These are phyloP conservation scores for Acanthaster planci DNA, from an alignment of 35 echinoderm and acorn worm species.

Conservation along the genomic window DNA sequence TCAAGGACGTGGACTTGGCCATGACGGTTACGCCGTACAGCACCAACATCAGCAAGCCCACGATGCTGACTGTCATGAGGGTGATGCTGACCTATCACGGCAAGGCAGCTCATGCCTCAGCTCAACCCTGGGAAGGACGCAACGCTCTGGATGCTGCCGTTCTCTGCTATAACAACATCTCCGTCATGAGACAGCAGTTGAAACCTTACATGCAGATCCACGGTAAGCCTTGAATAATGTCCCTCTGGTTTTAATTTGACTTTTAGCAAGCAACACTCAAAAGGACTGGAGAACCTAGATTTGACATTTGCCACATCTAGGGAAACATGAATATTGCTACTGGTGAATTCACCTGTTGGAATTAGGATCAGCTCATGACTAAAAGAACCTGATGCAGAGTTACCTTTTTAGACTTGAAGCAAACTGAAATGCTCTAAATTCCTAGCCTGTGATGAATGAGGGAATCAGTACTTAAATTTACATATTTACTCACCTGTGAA, in stretches of 20 bases:
- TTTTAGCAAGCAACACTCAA: neutral
- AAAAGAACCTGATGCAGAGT: too few relatives aligned
- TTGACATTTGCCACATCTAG: too few relatives aligned
- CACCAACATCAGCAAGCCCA: conserved; percentile 53
- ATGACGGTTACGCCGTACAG: conserved; percentile 55
- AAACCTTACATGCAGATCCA: conserved; percentile 80
- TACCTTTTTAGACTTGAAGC: too few relatives aligned
- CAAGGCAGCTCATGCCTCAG: conserved; percentile 64
- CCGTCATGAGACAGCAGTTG: conserved; percentile 62
- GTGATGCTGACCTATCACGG: conserved; percentile 8
- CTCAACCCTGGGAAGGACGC: conserved; percentile 73
- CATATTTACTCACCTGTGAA: too few relatives aligned
- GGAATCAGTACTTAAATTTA: too few relatives aligned
- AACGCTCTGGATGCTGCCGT: conserved; percentile 82
- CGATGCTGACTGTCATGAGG: conserved; percentile 66
- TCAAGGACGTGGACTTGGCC: conserved; percentile 80
- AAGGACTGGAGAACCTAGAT: neutral
- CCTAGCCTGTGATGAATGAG: too few relatives aligned
- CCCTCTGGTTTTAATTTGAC: neutral
- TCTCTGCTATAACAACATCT: conserved; percentile 82
- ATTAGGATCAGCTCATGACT: too few relatives aligned
- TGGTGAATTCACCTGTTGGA: too few relatives aligned
- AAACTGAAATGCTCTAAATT: too few relatives aligned
- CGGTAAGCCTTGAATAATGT: conserved; percentile 41
- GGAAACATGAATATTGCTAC: too few relatives aligned